Evolutionary conservation across 2,888 invertebrate genomes (phyloP).

Genomic region (Hydrotaea cyrtoneurina): DNA sequence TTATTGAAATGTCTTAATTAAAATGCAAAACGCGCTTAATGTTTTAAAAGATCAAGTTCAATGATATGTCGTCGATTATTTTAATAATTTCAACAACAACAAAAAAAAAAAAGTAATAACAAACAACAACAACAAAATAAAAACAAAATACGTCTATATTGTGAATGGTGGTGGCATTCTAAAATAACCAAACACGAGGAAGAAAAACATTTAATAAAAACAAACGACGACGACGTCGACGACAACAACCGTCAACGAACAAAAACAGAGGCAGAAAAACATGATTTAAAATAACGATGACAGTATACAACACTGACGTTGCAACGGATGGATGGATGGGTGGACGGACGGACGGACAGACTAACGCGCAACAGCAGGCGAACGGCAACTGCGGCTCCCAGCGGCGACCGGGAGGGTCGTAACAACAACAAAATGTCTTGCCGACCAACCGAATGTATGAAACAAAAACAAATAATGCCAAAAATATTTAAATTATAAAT

Average conservation of each 20-base stretch:
- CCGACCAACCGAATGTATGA: too few species aligned
- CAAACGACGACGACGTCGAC: constrained; percentile 57
- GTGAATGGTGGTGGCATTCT: constrained; percentile 46
- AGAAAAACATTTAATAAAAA: constrained; percentile 35
- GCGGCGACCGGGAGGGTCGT: neutral
- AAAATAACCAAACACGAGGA: constrained; percentile 54
- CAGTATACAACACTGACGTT: constrained; percentile 72
- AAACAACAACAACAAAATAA: constrained; percentile 51
- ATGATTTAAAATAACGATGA: constrained; percentile 78
- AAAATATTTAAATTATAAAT: constrained; percentile 30
- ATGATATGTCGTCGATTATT: constrained; percentile 71
- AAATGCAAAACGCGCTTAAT: constrained; percentile 66
- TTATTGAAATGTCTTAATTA: constrained; percentile 45
- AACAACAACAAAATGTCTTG: neutral
- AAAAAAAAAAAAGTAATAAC: constrained; percentile 50
- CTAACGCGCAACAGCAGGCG: neutral
- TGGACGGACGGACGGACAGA: neutral
- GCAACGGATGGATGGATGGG: constrained; percentile 10
- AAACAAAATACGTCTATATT: constrained; percentile 17
- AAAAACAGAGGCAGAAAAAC: constrained; percentile 60
- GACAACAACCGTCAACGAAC: constrained; percentile 48
- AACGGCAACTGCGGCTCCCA: neutral
- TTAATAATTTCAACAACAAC: constrained; percentile 45
- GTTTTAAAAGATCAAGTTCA: constrained; percentile 76
- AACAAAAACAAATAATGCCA: constrained; percentile 7